A percentile compares a stretch with the other conserved stretches of the same genome.
These are phyloP conservation scores for Echinops telfairi DNA, from an alignment of 2,113 vertebrate species.

Conservation along the genomic window DNA sequence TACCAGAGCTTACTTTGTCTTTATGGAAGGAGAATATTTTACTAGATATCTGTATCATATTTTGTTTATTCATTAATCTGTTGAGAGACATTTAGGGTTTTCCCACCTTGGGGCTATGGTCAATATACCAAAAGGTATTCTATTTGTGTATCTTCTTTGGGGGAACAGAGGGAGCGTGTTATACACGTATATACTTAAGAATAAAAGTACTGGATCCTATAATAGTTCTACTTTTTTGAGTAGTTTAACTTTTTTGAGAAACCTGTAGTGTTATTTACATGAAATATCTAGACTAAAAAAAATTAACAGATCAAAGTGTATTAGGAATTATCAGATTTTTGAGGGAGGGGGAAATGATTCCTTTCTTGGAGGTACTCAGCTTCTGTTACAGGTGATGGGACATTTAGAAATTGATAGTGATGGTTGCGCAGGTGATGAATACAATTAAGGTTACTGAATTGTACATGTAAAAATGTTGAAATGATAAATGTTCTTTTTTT, in stretches of 20 bases:
- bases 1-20: background rate
- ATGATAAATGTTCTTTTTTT: no score
- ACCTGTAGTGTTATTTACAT: background rate
- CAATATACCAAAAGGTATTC: no score
- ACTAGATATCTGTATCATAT: background rate
- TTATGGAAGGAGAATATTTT: background rate
- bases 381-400: background rate
- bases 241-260: background rate
- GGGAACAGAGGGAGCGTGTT: no score
- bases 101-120: background rate
- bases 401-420: no score
- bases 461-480: no score
- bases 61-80: background rate
- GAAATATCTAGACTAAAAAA: background rate
- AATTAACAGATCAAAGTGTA: background rate
- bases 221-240: background rate
- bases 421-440: no score
- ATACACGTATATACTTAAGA: no score
- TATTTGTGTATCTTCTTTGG: background rate
- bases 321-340: background rate
- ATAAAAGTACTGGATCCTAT: background rate
- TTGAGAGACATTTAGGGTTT: background rate
- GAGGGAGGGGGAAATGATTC: background rate
- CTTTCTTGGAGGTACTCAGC: background rate
- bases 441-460: no score